Base-by-base conservation (phyloP, 2,888 invertebrate species). In the Anoplius nigerrimus region DNA sequence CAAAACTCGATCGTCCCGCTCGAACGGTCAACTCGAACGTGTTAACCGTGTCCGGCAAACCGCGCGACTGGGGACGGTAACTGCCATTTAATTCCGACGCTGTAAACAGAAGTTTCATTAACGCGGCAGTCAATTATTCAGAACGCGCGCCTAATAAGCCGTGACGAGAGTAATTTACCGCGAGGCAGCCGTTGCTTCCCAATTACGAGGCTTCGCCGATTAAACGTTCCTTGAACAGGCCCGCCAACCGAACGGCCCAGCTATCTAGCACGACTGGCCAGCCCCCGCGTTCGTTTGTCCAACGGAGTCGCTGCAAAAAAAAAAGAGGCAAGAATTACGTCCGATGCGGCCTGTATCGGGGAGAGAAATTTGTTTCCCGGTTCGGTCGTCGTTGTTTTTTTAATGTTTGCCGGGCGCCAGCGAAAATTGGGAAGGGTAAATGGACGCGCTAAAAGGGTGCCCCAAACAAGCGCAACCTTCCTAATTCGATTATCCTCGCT, bases 401-500 rank as follows among this genome's bases (percentile, higher is more conserved):
- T 11, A 11, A 34, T 34, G 34, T 11, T 34, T 6, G 6, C 34
- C 64, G 62, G 53, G 58, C 64, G 62, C 24, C 58, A 64, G 56
- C 58, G 64, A 60, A 69, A 75, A 77, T 71, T 72, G 76, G 61
- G 64, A 64, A 68, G 68, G 78, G 76, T 78, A 78, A 79, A 80
- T 79, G 78, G 72, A 67, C 58, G 63, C 73, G 54, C 75, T 78
- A 75, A 80, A 80, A 75, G 80, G 78, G 70, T 69, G 73, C 69
- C 74, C 65, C 60, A 61, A 20, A 15, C 72, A 16, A 65, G 57
- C 69, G 69, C 71, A n/a, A 59, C 69, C 76, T 68, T 72, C 62
- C 76, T 79, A 79, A 79, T 78, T 79, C 76, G 74, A 70, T 79
- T 79, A 79, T 71, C 69, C 68, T 27, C 62, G 75, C 78, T 74